Evolutionary conservation across 1,140 invertebrate species (phyloP).

Genomic region (Drosophila insularis): DNA sequence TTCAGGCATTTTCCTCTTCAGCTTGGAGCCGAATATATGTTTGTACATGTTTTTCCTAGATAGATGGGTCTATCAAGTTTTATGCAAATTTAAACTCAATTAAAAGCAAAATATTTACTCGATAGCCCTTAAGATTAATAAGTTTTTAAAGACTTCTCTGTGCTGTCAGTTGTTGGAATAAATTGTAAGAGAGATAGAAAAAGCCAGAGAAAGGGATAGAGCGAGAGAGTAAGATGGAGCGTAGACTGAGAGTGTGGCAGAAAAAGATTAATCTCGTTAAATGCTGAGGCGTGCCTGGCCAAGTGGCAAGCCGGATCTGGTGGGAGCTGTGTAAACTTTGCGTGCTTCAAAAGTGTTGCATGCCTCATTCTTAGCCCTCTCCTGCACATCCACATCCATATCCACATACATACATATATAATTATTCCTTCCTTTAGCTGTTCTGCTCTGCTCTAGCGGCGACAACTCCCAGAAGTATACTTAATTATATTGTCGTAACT

Average conservation of each 20-base stretch:
- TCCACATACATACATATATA: conserved; percentile 51
- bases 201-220: neutral
- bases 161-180: conserved; percentile 18
- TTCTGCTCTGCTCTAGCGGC: conserved; percentile 31
- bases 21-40: neutral
- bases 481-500: conserved; percentile 80
- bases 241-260: conserved; percentile 1
- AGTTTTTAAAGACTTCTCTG: conserved; percentile 54
- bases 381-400: conserved; percentile 11
- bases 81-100: conserved; percentile 76
- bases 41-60: neutral
- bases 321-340: conserved; percentile 51
- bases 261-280: conserved; percentile 74
- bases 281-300: conserved; percentile 62
- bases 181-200: neutral
- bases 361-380: conserved; percentile 34
- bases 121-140: conserved; percentile 71
- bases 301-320: conserved; percentile 19
- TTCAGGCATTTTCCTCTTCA: neutral
- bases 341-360: conserved; percentile 65
- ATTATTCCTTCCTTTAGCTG: conserved; percentile 59
- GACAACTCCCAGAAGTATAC: conserved; percentile 72
- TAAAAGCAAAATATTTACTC: conserved; percentile 75
- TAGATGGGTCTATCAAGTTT: conserved; percentile 36
- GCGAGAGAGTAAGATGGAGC: conserved; percentile 22